phyloP scores from a whole-genome alignment of 2,113 vertebrate genomes.

The Sporophila hypoxantha region DNA sequence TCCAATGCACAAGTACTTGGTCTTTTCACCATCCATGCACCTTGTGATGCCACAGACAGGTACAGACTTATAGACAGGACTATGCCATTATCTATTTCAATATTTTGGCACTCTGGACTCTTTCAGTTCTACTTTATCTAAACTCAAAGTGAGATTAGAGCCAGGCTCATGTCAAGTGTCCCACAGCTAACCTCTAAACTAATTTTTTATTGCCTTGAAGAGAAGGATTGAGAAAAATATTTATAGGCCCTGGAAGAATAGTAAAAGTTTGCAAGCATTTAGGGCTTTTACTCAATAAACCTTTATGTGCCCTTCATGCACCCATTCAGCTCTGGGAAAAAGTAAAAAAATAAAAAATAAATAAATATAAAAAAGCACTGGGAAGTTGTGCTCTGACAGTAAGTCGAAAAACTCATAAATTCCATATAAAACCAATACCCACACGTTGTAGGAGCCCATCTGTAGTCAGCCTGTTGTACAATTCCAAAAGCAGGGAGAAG shows the following conservation, averaged over 20 bases:
- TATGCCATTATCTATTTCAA: background rate
- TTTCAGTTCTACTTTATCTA: constrained; percentile 15
- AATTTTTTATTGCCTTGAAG: constrained; percentile 66
- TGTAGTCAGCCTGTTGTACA: background rate
- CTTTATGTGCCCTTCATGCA: constrained; percentile 58
- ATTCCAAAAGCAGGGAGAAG: background rate
- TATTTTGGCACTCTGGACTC: background rate
- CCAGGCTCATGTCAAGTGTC: constrained; percentile 21
- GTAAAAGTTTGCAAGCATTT: constrained; percentile 69
- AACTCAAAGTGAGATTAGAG: constrained; percentile 19
- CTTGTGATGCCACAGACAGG: background rate
- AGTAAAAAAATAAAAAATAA: constrained; percentile 39
- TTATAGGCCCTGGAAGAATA: constrained; percentile 64
- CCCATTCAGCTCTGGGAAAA: constrained; percentile 36
- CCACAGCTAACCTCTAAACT: constrained; percentile 55
- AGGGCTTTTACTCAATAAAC: constrained; percentile 68
- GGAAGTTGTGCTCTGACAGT: constrained; percentile 13
- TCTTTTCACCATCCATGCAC: background rate
- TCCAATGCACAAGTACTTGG: too few relatives aligned
- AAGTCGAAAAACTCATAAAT: constrained; percentile 49
- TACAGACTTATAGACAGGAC: background rate
- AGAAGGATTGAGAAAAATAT: constrained; percentile 59
- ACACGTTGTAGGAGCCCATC: background rate
- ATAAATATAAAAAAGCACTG: background rate
- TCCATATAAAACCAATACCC: background rate